These are phyloP conservation scores for Bombus affinis DNA, from an alignment of 1,140 invertebrate species.

Conservation along the genomic window DNA sequence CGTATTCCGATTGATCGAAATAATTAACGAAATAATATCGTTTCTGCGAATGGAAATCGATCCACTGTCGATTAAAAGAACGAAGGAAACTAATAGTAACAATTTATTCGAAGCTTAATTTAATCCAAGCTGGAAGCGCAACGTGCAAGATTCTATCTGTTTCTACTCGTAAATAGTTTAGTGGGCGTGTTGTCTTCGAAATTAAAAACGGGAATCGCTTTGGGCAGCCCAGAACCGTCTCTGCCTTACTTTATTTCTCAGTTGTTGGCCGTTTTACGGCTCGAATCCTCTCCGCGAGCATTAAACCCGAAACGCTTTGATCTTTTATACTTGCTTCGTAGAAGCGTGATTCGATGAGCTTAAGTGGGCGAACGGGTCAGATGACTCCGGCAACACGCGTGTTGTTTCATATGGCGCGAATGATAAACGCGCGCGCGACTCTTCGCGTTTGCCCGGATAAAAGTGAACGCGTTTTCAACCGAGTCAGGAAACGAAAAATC, in stretches of 20 bases:
- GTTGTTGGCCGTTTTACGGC: conserved; percentile 57
- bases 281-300: conserved; percentile 45
- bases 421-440: conserved; percentile 45
- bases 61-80: too few species aligned
- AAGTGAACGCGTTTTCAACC: neutral
- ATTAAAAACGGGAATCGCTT: conserved; percentile 45
- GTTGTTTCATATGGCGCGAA: conserved; percentile 52
- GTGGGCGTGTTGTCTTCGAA: conserved; percentile 64
- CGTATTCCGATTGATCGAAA: conserved; percentile 1
- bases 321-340: conserved; percentile 65
- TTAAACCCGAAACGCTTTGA: conserved; percentile 65
- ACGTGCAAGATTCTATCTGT: conserved; percentile 8
- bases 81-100: neutral
- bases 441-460: neutral
- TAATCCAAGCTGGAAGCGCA: neutral
- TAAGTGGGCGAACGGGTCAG: conserved; percentile 64
- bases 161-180: conserved; percentile 39
- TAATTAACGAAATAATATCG: conserved; percentile 4
- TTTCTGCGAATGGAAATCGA: neutral
- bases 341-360: conserved; percentile 59
- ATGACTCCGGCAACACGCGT: conserved; percentile 27
- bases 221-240: conserved; percentile 24
- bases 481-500: neutral
- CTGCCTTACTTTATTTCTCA: conserved; percentile 61
- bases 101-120: conserved; percentile 22